These are phyloP conservation scores for Nesoenas mayeri DNA, from an alignment of 2,113 vertebrate genomes.

Conservation along the genomic window DNA sequence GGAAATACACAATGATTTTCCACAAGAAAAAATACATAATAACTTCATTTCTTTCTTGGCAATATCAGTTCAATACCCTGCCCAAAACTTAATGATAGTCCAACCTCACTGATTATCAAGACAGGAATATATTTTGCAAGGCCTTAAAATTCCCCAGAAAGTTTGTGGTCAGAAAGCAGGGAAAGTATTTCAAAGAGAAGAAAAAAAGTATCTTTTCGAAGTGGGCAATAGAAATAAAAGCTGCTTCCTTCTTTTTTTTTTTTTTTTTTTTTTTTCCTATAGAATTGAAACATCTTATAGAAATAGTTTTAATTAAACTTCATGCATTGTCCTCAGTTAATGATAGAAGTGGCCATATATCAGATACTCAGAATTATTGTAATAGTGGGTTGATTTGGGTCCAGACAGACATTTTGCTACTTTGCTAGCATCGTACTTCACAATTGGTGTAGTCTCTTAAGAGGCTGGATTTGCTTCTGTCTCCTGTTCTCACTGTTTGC, in stretches of 20 bases:
- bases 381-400: neutral
- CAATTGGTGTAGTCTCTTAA: neutral
- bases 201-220: neutral
- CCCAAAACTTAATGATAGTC: neutral
- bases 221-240: neutral
- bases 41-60: constrained; percentile 20
- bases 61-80: neutral
- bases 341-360: neutral
- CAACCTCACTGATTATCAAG: neutral
- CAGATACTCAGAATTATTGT: neutral
- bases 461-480: constrained; percentile 3
- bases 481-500: neutral
- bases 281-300: neutral
- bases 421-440: neutral
- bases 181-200: neutral
- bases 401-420: neutral
- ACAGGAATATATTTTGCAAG: neutral
- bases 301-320: neutral
- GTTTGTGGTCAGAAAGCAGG: neutral
- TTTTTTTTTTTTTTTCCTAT: neutral
- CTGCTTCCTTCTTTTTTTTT: neutral
- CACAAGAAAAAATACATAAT: constrained; percentile 3
- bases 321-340: neutral
- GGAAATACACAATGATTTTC: constrained; percentile 25
- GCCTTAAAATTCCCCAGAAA: neutral